Percentiles rank a stretch among this genome's conserved stretches.
phyloP scores from a whole-genome alignment of 2,113 vertebrate species.

The Callospermophilus lateralis region DNA sequence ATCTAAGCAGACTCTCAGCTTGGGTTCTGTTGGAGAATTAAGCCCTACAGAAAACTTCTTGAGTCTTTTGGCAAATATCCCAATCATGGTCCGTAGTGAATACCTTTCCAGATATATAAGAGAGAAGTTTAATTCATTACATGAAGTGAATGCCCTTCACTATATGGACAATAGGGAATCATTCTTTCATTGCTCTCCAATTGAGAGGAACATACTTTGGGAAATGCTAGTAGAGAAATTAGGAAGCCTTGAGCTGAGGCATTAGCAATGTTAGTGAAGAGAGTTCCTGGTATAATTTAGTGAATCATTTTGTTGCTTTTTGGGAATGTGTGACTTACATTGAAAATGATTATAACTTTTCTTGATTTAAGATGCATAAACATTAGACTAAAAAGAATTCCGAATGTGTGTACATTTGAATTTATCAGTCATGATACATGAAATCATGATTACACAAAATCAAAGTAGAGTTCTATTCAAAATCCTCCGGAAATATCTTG shows the following conservation, averaged over 20 bases:
- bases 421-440: not conserved
- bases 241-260: not conserved
- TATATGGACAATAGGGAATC: not conserved
- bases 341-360: not conserved
- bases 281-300: not conserved
- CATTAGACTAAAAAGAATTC: not conserved
- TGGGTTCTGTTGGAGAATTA: not conserved
- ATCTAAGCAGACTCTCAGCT: not conserved
- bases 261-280: not conserved
- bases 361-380: not conserved
- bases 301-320: not conserved
- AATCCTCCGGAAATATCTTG: not conserved
- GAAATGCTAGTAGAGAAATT: not conserved
- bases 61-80: not conserved
- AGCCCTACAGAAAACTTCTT: not conserved
- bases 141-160: not conserved
- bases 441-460: not conserved
- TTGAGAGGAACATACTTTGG: not conserved
- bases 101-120: not conserved
- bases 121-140: not conserved
- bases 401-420: not conserved
- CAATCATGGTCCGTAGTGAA: not conserved
- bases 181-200: not conserved
- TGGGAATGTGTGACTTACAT: not conserved
- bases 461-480: not conserved